Percentiles rank a stretch among this genome's conserved stretches.
These are phyloP conservation scores for Lampropteryx suffumata DNA, from an alignment of 2,888 invertebrate genomes.

Conservation along the genomic window DNA sequence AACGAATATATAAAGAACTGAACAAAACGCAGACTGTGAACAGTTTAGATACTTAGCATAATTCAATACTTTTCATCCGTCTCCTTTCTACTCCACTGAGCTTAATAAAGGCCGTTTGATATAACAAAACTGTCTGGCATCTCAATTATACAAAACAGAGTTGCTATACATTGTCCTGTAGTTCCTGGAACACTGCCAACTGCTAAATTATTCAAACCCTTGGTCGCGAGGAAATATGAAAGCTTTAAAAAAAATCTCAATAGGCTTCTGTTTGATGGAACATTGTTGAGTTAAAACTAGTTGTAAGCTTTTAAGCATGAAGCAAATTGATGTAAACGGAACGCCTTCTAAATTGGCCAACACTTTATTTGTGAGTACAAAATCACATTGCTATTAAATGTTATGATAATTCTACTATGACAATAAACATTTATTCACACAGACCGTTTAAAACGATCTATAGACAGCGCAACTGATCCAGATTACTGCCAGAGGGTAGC, in stretches of 20 bases:
- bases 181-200: slow-evolving; percentile 28
- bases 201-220: slow-evolving; percentile 17
- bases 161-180: slow-evolving; percentile 17
- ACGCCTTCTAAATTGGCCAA: no score
- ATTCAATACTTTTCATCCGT: slow-evolving; percentile 2
- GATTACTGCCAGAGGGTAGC: no score
- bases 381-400: no score
- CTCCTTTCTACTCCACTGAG: background rate
- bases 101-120: slow-evolving; percentile 5
- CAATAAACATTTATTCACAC: no score
- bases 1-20: no score
- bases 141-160: slow-evolving; percentile 23
- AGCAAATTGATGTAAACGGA: no score
- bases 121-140: slow-evolving; percentile 5
- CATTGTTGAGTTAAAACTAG: background rate
- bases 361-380: no score
- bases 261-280: background rate
- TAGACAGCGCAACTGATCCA: no score
- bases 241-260: background rate
- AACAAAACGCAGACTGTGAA: background rate
- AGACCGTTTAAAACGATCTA: no score
- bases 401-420: no score
- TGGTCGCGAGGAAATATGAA: background rate
- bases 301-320: no score
- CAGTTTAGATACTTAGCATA: background rate